Conservation (phyloP, 1,140 invertebrate species). For the Episyrphus balteatus region DNA sequence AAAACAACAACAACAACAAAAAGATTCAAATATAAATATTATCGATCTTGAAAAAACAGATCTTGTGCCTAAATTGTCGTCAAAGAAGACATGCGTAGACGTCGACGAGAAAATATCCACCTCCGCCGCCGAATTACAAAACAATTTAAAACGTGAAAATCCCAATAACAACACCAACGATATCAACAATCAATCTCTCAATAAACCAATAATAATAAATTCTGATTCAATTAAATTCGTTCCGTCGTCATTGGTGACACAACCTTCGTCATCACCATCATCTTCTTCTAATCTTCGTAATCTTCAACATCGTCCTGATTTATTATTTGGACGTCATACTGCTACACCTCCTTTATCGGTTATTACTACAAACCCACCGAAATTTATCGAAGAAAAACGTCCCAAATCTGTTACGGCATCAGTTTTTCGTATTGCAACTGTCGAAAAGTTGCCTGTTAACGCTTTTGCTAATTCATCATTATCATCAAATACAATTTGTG, state of each 20-base stretch:
- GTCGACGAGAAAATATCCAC: not conserved
- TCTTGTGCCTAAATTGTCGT: not conserved
- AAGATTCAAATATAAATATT: conserved; percentile 8
- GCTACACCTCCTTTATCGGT: too few species aligned
- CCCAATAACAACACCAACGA: conserved; percentile 2
- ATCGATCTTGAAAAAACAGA: not conserved
- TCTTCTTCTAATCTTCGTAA: not conserved
- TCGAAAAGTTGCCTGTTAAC: conserved; percentile 8
- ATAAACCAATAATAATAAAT: conserved; percentile 2
- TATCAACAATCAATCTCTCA: conserved; percentile 5
- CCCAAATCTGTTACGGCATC: conserved; percentile 35
- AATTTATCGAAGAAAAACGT: conserved; percentile 22
- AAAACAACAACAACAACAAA: conserved; percentile 8
- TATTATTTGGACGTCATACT: not conserved
- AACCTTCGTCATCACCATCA: not conserved
- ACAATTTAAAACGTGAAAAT: not conserved
- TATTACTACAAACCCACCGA: conserved; percentile 3
- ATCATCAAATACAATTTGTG: conserved; percentile 5
- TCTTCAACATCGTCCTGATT: not conserved
- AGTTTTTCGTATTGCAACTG: conserved; percentile 17
- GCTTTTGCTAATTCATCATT: conserved; percentile 3
- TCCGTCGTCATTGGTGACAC: not conserved
- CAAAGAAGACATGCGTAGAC: too few species aligned
- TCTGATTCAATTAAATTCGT: not conserved
- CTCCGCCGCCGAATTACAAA: not conserved